These are phyloP conservation scores for Puffinus mauretanicus DNA, from an alignment of 2,113 vertebrate genomes.

Conservation along the genomic window DNA sequence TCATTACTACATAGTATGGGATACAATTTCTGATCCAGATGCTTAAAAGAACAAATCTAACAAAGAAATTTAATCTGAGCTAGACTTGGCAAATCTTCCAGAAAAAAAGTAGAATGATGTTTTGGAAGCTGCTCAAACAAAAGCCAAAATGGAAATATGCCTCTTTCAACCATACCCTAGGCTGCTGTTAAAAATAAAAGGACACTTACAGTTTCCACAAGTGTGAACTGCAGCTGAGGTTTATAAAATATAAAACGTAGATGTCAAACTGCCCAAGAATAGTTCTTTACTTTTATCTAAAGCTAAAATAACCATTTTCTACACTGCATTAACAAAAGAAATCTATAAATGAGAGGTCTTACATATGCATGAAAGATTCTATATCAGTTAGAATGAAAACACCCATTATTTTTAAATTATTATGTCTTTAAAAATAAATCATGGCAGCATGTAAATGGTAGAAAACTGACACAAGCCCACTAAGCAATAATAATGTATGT, in stretches of 20 bases:
- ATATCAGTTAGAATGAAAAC: neutral
- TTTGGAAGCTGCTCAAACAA: slow-evolving; percentile 81
- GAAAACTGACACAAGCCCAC: neutral
- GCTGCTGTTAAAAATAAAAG: slow-evolving; percentile 73
- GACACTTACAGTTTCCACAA: slow-evolving; percentile 73
- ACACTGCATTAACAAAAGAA: neutral
- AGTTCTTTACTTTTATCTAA: slow-evolving; percentile 17
- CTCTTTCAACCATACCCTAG: slow-evolving; percentile 61
- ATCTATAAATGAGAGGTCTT: neutral
- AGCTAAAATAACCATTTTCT: slow-evolving; percentile 17
- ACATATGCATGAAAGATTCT: neutral
- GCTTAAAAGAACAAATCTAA: slow-evolving; percentile 75
- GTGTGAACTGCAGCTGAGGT: slow-evolving; percentile 71
- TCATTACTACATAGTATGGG: slow-evolving; percentile 60
- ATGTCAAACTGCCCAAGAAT: slow-evolving; percentile 40
- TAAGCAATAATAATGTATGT: neutral
- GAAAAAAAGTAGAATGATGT: slow-evolving; percentile 59
- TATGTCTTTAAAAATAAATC: neutral
- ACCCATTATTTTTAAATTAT: neutral
- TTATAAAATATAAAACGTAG: slow-evolving; percentile 59
- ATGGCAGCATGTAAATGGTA: neutral
- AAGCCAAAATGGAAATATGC: slow-evolving; percentile 73
- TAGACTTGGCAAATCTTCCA: slow-evolving; percentile 73
- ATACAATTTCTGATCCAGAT: slow-evolving; percentile 79
- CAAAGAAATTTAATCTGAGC: slow-evolving; percentile 78